Evolutionary conservation across 2,113 vertebrate species (phyloP), one percentile per base, ranked within the genome.

Genomic region (Phycodurus eques): DNA sequence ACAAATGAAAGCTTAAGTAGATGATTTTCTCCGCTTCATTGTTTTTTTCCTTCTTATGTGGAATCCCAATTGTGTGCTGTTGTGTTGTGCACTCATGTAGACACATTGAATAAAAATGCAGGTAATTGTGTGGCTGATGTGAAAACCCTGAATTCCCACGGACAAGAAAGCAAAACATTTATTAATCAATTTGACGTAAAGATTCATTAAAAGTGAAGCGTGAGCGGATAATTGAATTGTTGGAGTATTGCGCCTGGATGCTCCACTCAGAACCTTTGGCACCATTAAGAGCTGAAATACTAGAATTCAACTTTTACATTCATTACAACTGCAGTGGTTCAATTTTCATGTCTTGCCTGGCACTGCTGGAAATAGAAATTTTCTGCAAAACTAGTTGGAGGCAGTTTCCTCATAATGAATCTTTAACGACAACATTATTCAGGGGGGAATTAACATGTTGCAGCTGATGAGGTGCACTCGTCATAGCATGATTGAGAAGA

Each of bases 401-500:
- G 82, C 75, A 63, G 68, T 87, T 87, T 85, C 79, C 73, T 70
- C 59, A 22, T 49, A 74, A 87, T 87, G 78, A 90, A 89, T 89
- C 68, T 93, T 91, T 91, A 90, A 89, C 91, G 77, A 85, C 47
- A 68, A 81, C 80, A 80, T 72, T 87, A 72, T 82, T 79, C 71
- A 56, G 73, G 71, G 77, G 39, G 69, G 51, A 20, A 83, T 74
- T 39, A 84, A 70, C 76, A 71, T 70, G 63, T 80, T 56, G 61
- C 76, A 68, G 63, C 53, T 85, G 63, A 80, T 71, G 69, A 76
- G 76, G 63, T n/a, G 71, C 51, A 62, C 67, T 72, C n/a, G 63
- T 68, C 67, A 47, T 77, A 54, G 59, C 65, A 84, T 75, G 60
- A 79, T 81, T 78, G 44, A 69, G 74, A 87, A 67, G 68, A 63